Evolutionary conservation across 2,797 vertebrate species (phyloP), one percentile per base, ranked within the genome.

Genomic region (Lerista edwardsae): DNA sequence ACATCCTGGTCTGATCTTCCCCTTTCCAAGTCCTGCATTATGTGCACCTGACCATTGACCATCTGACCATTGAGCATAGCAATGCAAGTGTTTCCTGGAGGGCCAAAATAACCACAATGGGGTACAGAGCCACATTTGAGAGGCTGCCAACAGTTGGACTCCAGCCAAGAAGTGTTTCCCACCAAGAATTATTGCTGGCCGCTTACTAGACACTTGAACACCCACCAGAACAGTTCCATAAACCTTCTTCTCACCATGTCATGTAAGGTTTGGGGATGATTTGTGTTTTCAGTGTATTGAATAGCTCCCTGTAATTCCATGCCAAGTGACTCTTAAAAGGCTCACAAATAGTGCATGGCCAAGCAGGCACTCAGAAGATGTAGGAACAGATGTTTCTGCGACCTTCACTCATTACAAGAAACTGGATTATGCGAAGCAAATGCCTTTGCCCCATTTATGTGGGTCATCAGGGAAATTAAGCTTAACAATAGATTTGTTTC

Each of bases 281-380:
- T 3, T 41, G 31, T 10, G 6, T 72, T 88, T 34, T 73, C 14
- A 71, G 81, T 47, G 25, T 4, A 2, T 68, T 87, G 27, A 41
- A 25, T 23, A 5, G 62, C 41, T 67, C 68, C 69, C 27, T 14
- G 36, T 64, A 47, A 29, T 72, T 3, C 1, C 0, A 79, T 84
- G 82, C n/a, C 1, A 0, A 25, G 7, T 9, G 67, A 57, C 3
- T 62, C 64, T 51, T 34, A 74, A 7, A 75, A 79, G 36, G n/a
- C 23, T 29, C 23, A 57, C 19, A 31, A 79, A 27, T 0, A 86
- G 79, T n/a, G 31, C 3, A 29, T 36, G 0, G 0, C 44, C 78
- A 10, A 84, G 64, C 1, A 55, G 29, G 51, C 74, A 83, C 57
- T 61, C 36, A 39, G 31, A 74, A 89, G 82, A 84, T 80, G 62